These are phyloP conservation scores for Synergus umbraculus DNA, from an alignment of 2,888 invertebrate species.

Conservation along the genomic window DNA sequence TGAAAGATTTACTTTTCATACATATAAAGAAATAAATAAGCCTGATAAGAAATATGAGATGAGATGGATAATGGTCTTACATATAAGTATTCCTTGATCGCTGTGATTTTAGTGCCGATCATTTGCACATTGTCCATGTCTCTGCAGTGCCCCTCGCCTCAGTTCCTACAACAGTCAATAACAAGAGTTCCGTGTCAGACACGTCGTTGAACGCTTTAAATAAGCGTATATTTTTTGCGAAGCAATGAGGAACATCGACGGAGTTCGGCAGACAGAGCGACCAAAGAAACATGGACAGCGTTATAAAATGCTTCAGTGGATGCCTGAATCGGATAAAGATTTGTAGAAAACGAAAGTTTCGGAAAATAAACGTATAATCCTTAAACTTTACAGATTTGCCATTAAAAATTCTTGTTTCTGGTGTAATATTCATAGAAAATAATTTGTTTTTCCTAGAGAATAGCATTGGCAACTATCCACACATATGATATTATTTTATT, in stretches of 20 bases:
- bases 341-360: neutral
- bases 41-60: constrained; percentile 50
- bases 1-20: neutral
- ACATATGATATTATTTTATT: too few species aligned
- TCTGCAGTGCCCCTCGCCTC: constrained; percentile 74
- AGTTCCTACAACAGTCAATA: constrained; percentile 76
- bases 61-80: constrained; percentile 69
- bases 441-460: too few species aligned
- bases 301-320: neutral
- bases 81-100: constrained; percentile 78
- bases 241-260: constrained; percentile 65
- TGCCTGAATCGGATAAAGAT: neutral
- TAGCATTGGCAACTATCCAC: too few species aligned
- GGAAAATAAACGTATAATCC: neutral
- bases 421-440: too few species aligned
- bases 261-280: constrained; percentile 69
- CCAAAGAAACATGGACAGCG: constrained; percentile 73
- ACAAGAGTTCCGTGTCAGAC: constrained; percentile 73
- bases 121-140: constrained; percentile 78
- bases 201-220: constrained; percentile 51
- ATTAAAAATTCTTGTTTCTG: too few species aligned
- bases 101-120: constrained; percentile 77
- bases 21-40: constrained; percentile 32
- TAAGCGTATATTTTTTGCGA: constrained; percentile 41
- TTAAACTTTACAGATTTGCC: too few species aligned